Evolutionary conservation across 2,888 invertebrate genomes (phyloP), one percentile per base, ranked within the genome.

Genomic region (Anagyrus pseudococci): DNA sequence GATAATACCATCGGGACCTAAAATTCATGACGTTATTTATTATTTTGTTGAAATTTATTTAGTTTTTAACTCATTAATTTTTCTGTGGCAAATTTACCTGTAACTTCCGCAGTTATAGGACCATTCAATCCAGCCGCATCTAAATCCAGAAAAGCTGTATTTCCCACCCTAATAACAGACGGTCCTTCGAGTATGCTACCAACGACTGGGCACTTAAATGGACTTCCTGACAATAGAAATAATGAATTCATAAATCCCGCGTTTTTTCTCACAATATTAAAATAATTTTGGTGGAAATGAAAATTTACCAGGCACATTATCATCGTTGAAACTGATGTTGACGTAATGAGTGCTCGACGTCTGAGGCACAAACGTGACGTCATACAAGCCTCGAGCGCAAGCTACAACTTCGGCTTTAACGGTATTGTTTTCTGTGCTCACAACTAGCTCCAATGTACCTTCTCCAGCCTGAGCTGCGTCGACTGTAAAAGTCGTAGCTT

Each of bases 401-500:
- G 95, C 95, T 0, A 92, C 91, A 19, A 93, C 93, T 85, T 93
- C 87, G 1, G 93, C 93, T 79, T 96, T 93, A 2, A 96, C 93
- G 2, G 95, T 94, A 56, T 93, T 92, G 19, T 93, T 92, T 69
- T 89, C 88, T 0, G 95, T 96, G 50, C 94, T 94, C 1, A 96
- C 95, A 0, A 96, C 95, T 17, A 96, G 84, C 75, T 96, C 96
- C 3, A 96, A 83, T 0, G 94, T 95, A 1, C 97, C 97, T 80
- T 96, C 94, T 0, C 97, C 97, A 2, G 97, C 96, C 73, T 94
- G 93, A 0, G 94, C 94, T 1, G 96, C 96, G 82, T 97, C 96
- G 37, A 97, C 96, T 70, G 93, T 93, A 78, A 95, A 95, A 0
- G 94, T 95, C 0, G 94, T 91, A 0, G 94, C 92, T 73, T 93